phyloP scores from a whole-genome alignment of 2,797 vertebrate genomes.

The Dryobates pubescens region DNA sequence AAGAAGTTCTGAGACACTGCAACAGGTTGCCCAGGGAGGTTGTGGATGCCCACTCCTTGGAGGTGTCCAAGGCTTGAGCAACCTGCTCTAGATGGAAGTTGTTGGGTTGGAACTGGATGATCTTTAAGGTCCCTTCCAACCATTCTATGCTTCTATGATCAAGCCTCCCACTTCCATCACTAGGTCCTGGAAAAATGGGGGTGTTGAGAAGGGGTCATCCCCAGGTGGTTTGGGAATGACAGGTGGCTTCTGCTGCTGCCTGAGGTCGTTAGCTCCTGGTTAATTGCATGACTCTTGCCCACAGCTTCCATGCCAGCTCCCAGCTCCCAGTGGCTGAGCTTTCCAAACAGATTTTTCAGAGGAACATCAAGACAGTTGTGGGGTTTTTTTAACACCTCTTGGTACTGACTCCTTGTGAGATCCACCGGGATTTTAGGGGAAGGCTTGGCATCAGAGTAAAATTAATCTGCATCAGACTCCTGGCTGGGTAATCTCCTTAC shows the following conservation, averaged over 20 bases:
- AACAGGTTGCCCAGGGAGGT: no score
- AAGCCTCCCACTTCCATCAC: fast-evolving
- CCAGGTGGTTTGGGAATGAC: background rate
- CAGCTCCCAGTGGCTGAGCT: background rate
- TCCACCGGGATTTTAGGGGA: background rate
- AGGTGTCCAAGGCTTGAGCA: no score
- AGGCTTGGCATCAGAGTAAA: background rate
- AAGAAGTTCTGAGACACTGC: no score
- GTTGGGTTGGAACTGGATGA: no score
- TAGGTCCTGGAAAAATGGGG: background rate
- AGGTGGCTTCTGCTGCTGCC: background rate
- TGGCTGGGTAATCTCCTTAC: background rate
- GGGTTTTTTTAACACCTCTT: no score
- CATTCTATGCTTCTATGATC: no score
- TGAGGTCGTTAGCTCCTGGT: constrained; percentile 3
- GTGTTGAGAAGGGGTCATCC: background rate
- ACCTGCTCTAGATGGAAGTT: no score
- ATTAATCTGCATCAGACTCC: background rate
- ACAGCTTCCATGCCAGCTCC: background rate
- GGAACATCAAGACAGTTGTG: no score
- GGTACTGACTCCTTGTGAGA: background rate
- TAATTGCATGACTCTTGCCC: constrained; percentile 35
- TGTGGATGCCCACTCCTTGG: no score
- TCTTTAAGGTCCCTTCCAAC: no score
- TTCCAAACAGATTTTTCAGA: background rate